Conservation (phyloP, 2,888 invertebrate species). For the Chrysolina haemoptera region DNA sequence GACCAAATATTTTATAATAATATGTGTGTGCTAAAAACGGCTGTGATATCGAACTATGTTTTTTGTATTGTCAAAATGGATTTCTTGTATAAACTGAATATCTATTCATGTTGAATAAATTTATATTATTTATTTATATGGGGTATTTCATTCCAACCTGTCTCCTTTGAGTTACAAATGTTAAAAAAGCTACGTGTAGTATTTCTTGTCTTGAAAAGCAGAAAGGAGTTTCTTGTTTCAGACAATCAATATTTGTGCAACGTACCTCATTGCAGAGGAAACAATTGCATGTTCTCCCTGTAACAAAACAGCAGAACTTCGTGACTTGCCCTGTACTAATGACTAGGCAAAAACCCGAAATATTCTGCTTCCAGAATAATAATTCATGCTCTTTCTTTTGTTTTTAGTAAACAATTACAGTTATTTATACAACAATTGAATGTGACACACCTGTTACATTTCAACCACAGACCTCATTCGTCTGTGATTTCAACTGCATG, state of each 20-base stretch:
- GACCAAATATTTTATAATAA: slow-evolving; percentile 53
- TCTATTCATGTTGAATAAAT: slow-evolving; percentile 56
- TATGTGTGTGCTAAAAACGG: slow-evolving; percentile 64
- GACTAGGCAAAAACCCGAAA: too few relatives aligned
- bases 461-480: too few relatives aligned
- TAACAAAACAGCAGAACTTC: too few relatives aligned
- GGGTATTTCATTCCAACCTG: neutral
- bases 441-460: slow-evolving; percentile 8
- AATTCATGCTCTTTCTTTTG: too few relatives aligned
- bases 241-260: too few relatives aligned
- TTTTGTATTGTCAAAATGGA: slow-evolving; percentile 51
- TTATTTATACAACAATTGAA: slow-evolving; percentile 16
- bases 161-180: neutral
- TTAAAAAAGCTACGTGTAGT: neutral
- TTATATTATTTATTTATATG: slow-evolving; percentile 49
- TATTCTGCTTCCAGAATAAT: too few relatives aligned
- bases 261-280: too few relatives aligned
- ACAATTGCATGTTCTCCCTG: too few relatives aligned
- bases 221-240: too few relatives aligned
- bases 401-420: too few relatives aligned
- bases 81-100: slow-evolving; percentile 51
- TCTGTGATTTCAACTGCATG: slow-evolving; percentile 7
- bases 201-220: too few relatives aligned
- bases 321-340: too few relatives aligned
- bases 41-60: slow-evolving; percentile 63